Conservation (phyloP, 2,888 invertebrate species). For the Lamellibrachia satsuma region DNA sequence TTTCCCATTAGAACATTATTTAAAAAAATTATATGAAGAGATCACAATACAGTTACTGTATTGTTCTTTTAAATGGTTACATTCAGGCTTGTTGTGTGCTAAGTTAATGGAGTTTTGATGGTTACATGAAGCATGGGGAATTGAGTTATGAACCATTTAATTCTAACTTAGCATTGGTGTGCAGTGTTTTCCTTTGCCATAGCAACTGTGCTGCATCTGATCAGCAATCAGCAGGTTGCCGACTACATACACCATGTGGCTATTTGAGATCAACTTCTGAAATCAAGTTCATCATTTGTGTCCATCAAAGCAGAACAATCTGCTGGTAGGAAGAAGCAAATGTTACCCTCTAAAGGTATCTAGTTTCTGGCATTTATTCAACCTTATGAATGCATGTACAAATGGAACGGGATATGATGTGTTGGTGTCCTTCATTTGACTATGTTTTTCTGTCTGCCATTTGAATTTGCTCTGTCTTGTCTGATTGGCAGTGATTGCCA, state of each 20-base stretch:
- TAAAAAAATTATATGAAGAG: too few species aligned
- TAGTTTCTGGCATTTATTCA: neutral
- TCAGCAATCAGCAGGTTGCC: neutral
- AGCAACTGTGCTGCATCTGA: neutral
- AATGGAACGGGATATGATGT: neutral
- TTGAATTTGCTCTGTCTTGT: constrained; percentile 13
- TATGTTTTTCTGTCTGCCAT: neutral
- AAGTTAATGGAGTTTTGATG: neutral
- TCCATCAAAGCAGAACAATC: constrained; percentile 17
- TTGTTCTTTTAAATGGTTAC: neutral
- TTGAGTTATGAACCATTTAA: neutral
- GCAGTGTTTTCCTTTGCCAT: neutral
- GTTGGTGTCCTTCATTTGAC: neutral
- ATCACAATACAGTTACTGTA: too few species aligned
- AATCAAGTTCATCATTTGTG: neutral
- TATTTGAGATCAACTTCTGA: neutral
- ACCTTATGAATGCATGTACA: neutral
- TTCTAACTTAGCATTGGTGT: neutral
- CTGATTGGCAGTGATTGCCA: constrained; percentile 17
- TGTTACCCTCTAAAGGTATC: neutral
- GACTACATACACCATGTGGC: neutral
- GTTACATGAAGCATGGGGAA: neutral
- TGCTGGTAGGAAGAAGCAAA: neutral
- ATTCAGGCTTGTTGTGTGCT: neutral
- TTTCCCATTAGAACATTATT: too few species aligned